Conservation (phyloP, 2,797 vertebrate species). For the Cryptoblepharus egeriae region DNA sequence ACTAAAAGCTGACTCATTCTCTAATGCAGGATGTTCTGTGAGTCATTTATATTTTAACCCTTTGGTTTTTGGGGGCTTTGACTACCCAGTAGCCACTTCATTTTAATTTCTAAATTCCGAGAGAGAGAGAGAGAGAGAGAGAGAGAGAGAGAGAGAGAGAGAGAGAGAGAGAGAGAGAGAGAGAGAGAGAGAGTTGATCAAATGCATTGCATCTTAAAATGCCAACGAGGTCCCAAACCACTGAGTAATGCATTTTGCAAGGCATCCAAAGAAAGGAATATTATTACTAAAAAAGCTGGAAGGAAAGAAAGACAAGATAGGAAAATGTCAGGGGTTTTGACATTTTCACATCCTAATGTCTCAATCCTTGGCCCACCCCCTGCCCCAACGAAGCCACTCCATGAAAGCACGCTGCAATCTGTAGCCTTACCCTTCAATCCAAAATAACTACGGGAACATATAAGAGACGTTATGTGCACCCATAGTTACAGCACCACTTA, state of each 20-base stretch:
- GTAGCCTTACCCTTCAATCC: no score
- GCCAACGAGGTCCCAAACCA: conserved; percentile 22
- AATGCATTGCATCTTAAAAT: conserved; percentile 25
- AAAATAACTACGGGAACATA: no score
- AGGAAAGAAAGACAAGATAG: conserved; percentile 55
- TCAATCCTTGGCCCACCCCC: no score
- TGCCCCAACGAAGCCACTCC: no score
- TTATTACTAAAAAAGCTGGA: conserved; percentile 36
- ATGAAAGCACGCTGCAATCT: no score
- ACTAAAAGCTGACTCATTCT: conserved; percentile 71
- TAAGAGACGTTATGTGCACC: no score
- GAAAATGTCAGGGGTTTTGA: conserved; percentile 46
- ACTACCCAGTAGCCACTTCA: conserved; percentile 41
- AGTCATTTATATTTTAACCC: conserved; percentile 70
- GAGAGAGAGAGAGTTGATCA: conserved; percentile 26
- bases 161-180: not conserved
- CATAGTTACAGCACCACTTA: no score
- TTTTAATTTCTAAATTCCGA: not conserved
- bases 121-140: conserved; percentile 19
- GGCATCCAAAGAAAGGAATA: conserved; percentile 47
- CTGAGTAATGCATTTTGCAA: conserved; percentile 35
- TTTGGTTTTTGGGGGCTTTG: conserved; percentile 45
- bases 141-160: conserved; percentile 13
- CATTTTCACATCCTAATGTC: conserved; percentile 32
- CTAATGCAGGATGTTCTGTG: conserved; percentile 67